Evolutionary conservation across 2,113 vertebrate genomes (phyloP), one percentile per base, ranked within the genome.

Genomic region (Lasiurus cinereus): DNA sequence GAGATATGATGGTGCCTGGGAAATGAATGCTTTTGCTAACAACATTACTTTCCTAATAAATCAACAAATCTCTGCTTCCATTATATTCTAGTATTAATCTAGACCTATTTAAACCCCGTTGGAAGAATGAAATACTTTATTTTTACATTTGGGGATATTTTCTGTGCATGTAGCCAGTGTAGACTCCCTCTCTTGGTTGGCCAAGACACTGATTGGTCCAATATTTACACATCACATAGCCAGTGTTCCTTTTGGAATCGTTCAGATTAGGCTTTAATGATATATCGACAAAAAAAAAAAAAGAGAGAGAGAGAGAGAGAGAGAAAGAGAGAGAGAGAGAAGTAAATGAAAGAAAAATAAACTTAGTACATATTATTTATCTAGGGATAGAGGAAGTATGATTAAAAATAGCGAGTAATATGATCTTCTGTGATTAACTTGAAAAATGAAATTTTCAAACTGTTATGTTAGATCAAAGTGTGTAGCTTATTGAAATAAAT

Each of bases 381-480:
- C 36, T 74, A 96, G 48, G 4, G 88, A 94, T 18, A 90, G 0
- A 39, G 52, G 33, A 83, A 74, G 0, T 43, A 0, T 82, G 39
- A 21, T 85, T 46, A 69, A 22, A 88, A 92, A 50, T 80, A 97
- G 50, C 91, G 2, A 78, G 36, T 72, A 90, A 80, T 56, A 21
- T 12, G 31, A 10, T 77, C 56, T 94, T 24, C 93, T 97, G 84
- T 6, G 33, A 72, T 50, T 83, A 83, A 90, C 83, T 48, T 88
- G 78, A 86, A 76, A 95, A 93, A 31, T 6, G n/a, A 93, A 73
- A 78, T 73, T 67, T 87, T 89, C 15, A 62, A 90, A 21, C 14
- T 78, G 64, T 18, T 24, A 62, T 73, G 24, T 92, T 96, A 13
- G 39, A 73, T 95, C 93, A 93, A 91, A 89, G 94, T 96, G 21